A percentile compares a stretch with the other conserved stretches of the same genome.
phyloP scores from a whole-genome alignment of 2,888 invertebrate species.

The Diarsia dahlii region DNA sequence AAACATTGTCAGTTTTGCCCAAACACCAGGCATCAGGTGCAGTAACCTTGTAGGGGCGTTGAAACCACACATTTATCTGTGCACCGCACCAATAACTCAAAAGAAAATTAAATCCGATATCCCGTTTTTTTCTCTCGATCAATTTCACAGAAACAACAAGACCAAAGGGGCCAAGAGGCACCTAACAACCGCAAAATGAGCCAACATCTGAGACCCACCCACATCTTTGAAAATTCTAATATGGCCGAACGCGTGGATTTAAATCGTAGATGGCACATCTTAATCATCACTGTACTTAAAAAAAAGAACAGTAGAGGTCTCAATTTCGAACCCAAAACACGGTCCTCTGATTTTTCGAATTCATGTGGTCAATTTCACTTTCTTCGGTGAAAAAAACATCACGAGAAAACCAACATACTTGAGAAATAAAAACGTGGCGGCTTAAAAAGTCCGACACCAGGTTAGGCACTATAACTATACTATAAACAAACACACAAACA shows the following conservation, averaged over 20 bases:
- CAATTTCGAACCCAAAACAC: too few species aligned
- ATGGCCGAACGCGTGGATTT: not conserved
- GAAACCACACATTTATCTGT: slow-evolving; percentile 31
- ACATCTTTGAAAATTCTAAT: slow-evolving; percentile 58
- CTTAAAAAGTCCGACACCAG: too few species aligned
- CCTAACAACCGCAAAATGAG: slow-evolving; percentile 48
- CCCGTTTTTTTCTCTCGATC: slow-evolving; percentile 46
- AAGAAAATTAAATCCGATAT: slow-evolving; percentile 46
- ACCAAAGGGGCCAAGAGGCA: slow-evolving; percentile 34
- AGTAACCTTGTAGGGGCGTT: slow-evolving; percentile 5
- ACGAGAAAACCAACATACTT: too few species aligned
- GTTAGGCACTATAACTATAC: too few species aligned
- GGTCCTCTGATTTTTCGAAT: too few species aligned
- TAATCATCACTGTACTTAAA: not conserved
- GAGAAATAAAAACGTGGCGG: too few species aligned
- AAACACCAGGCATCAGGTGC: slow-evolving; percentile 50
- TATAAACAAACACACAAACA: too few species aligned
- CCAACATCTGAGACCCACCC: slow-evolving; percentile 56
- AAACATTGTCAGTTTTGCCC: slow-evolving; percentile 18
- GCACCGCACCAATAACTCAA: slow-evolving; percentile 47
- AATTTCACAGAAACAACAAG: slow-evolving; percentile 55
- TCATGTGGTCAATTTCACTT: too few species aligned
- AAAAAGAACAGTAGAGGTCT: too few species aligned
- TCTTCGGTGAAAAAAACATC: too few species aligned
- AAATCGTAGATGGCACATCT: not conserved